Conservation (phyloP, 2,797 vertebrate genomes). For the Eutrigla gurnardus region DNA sequence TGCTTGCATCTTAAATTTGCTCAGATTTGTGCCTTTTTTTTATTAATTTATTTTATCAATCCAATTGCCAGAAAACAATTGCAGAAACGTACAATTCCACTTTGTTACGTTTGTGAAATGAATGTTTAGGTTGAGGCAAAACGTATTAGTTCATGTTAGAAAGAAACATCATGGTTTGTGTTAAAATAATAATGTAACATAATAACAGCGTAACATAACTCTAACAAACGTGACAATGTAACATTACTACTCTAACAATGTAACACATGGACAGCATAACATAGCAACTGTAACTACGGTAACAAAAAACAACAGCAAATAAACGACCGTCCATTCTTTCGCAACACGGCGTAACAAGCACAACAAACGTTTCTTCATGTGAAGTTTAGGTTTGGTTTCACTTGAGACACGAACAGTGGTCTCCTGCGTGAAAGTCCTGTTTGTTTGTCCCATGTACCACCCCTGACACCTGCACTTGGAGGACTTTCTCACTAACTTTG, state of each 20-base stretch:
- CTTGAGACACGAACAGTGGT: not conserved
- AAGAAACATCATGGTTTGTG: not conserved
- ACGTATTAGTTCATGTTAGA: not conserved
- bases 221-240: not conserved
- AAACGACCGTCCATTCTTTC: not conserved
- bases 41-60: conserved; percentile 10
- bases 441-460: not conserved
- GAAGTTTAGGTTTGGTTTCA: not conserved
- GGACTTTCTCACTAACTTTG: not conserved
- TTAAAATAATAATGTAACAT: not conserved
- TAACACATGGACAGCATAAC: not conserved
- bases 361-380: no score
- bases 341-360: not conserved
- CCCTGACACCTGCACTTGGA: not conserved
- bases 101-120: not conserved
- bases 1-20: conserved; percentile 39
- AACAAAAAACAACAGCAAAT: not conserved
- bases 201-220: not conserved
- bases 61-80: not conserved
- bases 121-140: not conserved
- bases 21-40: conserved; percentile 34
- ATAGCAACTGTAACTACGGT: not conserved
- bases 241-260: no score
- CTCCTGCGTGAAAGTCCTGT: not conserved
- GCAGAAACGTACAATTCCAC: not conserved